These are phyloP conservation scores for Melinaea marsaeus DNA, from an alignment of 2,888 invertebrate species.

Conservation along the genomic window DNA sequence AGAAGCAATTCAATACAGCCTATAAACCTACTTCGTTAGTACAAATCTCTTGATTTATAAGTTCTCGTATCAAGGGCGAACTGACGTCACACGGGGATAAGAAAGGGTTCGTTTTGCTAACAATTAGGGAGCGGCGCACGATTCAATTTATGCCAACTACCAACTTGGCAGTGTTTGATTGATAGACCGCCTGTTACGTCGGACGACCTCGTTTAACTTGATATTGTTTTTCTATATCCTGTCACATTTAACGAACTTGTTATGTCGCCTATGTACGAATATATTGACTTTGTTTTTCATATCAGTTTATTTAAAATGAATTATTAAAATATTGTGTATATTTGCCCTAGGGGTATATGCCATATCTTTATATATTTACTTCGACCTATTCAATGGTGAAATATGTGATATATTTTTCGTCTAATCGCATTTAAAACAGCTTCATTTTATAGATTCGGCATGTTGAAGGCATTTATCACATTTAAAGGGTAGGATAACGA, in stretches of 20 bases:
- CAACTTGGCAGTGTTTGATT: constrained; percentile 54
- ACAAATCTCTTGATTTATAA: constrained; percentile 19
- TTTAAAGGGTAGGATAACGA: constrained; percentile 11
- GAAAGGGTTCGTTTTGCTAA: constrained; percentile 40
- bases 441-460: too few relatives aligned
- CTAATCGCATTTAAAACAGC: too few relatives aligned
- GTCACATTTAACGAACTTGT: constrained; percentile 27
- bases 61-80: constrained; percentile 41
- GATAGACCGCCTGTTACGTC: constrained; percentile 65
- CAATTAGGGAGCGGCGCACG: constrained; percentile 61
- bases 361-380: too few relatives aligned
- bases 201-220: constrained; percentile 60
- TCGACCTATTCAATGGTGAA: too few relatives aligned
- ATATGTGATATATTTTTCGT: too few relatives aligned
- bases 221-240: constrained; percentile 52
- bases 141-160: constrained; percentile 50
- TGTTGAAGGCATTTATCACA: not conserved
- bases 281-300: too few relatives aligned
- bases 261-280: too few relatives aligned
- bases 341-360: too few relatives aligned
- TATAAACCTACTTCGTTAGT: not conserved
- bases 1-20: not conserved
- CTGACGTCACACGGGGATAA: constrained; percentile 57
- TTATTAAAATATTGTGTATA: too few relatives aligned
- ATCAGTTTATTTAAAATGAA: too few relatives aligned